Evolutionary conservation across 1,140 invertebrate species (phyloP).

Genomic region (Lineus longissimus): DNA sequence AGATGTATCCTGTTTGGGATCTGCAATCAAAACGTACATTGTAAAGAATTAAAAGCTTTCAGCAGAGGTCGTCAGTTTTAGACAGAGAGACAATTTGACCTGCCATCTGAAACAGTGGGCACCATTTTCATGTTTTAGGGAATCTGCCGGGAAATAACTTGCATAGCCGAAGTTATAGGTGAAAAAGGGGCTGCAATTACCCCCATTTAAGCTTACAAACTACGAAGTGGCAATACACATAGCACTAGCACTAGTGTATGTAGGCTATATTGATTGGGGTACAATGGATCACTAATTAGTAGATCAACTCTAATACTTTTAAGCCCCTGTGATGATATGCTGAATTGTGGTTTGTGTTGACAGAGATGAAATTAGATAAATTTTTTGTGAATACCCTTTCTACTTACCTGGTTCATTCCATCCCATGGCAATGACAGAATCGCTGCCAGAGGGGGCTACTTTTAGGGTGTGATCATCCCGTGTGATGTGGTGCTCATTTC

Average conservation of each 20-base stretch:
- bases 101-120: background rate
- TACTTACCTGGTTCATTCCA: constrained; percentile 52
- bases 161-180: background rate
- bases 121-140: background rate
- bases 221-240: background rate
- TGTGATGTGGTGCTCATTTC: constrained; percentile 51
- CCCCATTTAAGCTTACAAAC: background rate
- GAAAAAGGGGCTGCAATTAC: too few relatives aligned
- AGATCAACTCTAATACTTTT: background rate
- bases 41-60: background rate
- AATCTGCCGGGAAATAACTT: background rate
- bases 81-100: background rate
- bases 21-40: constrained; percentile 31
- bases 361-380: background rate
- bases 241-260: background rate
- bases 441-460: constrained; percentile 49
- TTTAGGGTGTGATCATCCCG: constrained; percentile 41
- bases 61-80: background rate
- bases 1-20: constrained; percentile 42
- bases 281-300: background rate
- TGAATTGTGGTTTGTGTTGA: background rate
- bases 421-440: constrained; percentile 54
- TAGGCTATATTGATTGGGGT: background rate
- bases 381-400: background rate
- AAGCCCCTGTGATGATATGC: background rate